Evolutionary conservation across 2,113 vertebrate species (phyloP).

Genomic region (Proteles cristata): DNA sequence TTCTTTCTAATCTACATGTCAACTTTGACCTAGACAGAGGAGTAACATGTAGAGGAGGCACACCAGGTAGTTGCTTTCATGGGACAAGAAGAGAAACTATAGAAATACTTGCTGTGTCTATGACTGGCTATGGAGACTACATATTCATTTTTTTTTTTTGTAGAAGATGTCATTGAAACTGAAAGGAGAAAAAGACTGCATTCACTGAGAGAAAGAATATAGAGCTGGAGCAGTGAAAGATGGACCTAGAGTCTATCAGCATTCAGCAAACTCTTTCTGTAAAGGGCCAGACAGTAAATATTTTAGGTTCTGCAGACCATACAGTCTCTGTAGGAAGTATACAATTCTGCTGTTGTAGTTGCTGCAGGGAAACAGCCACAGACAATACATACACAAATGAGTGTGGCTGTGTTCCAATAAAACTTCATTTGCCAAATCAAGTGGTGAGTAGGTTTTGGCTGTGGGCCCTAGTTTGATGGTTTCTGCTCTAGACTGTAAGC

Average conservation of each 20-base stretch:
- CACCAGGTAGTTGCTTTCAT: background rate
- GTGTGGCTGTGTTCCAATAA: background rate
- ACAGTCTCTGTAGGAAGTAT: background rate
- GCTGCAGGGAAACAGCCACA: background rate
- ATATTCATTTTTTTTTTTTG: background rate
- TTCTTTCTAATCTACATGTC: background rate
- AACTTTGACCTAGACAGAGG: background rate
- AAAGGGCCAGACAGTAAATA: background rate
- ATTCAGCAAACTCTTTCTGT: background rate
- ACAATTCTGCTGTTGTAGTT: background rate
- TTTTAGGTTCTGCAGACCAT: background rate
- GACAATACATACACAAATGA: background rate
- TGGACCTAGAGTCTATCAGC: background rate
- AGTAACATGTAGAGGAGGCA: background rate
- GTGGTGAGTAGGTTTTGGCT: background rate
- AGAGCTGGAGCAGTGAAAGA: background rate
- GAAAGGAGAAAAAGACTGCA: background rate
- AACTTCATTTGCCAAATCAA: slow-evolving; percentile 5
- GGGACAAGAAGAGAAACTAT: background rate
- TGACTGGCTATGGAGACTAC: background rate
- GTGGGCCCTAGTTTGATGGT: background rate
- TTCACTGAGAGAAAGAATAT: background rate
- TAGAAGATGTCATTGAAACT: background rate
- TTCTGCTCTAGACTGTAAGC: background rate
- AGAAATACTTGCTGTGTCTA: background rate